Evolutionary conservation across 1,140 invertebrate species (phyloP).

Genomic region (Brachionus rubens): DNA sequence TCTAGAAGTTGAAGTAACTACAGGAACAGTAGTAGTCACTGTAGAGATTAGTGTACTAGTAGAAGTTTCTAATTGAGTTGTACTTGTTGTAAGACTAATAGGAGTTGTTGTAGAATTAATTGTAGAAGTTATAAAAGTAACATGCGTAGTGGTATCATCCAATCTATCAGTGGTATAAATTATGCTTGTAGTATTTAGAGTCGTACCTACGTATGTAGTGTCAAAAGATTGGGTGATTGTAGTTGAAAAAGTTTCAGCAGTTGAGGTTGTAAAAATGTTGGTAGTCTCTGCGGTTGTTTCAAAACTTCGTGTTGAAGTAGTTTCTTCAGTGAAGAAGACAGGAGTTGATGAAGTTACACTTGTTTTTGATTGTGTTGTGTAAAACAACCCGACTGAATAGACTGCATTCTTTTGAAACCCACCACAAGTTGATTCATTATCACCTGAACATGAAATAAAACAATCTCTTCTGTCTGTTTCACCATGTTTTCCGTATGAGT

Average conservation of each 20-base stretch:
- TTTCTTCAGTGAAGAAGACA: neutral
- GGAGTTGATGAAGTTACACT: neutral
- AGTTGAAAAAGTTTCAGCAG: neutral
- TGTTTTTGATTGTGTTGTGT: slow-evolving; percentile 5
- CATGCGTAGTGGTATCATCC: no score
- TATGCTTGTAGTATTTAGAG: no score
- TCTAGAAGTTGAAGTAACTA: no score
- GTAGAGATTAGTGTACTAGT: no score
- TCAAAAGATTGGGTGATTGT: neutral
- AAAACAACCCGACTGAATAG: neutral
- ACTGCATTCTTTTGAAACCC: slow-evolving; percentile 24
- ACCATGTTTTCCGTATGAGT: slow-evolving; percentile 24
- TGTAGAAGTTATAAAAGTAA: neutral
- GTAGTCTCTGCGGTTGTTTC: no score
- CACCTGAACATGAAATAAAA: slow-evolving; percentile 38
- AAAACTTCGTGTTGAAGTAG: neutral
- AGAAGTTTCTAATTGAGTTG: no score
- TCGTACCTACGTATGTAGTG: no score
- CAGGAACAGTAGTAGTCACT: no score
- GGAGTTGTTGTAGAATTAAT: neutral
- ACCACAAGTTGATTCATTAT: neutral
- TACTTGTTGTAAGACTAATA: neutral
- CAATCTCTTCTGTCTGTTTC: slow-evolving; percentile 26
- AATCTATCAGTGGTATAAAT: no score
- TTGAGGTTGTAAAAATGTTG: no score